Conservation (phyloP, 92 coral and sea anemone species). For the Paragorgia papillata region DNA sequence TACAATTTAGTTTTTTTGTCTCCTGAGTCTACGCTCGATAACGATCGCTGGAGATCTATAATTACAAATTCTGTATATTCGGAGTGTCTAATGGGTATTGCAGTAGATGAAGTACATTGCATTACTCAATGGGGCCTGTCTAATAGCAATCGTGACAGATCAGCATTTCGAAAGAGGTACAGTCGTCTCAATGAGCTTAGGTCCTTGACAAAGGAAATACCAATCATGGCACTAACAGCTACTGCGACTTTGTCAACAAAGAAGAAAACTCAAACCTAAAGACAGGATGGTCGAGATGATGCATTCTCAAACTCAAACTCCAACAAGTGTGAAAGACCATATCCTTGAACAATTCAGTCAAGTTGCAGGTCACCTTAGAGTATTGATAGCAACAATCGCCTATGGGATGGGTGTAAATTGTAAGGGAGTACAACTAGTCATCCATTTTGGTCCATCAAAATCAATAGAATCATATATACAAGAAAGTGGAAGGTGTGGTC, state of each 20-base stretch:
- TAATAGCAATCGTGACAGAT: conserved; percentile 1
- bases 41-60: conserved; percentile 26
- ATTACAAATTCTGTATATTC: conserved; percentile 19
- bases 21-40: too few relatives aligned
- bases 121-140: conserved; percentile 49
- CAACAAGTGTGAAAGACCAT: conserved; percentile 37
- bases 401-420: too few relatives aligned
- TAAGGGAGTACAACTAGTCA: not conserved
- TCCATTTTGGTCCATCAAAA: conserved; percentile 21
- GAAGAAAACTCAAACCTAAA: not conserved
- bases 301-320: conserved; percentile 32
- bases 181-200: conserved; percentile 41
- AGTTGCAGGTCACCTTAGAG: not conserved
- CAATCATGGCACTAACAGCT: conserved; percentile 53
- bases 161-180: conserved; percentile 41
- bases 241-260: conserved; percentile 25
- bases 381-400: conserved; percentile 13
- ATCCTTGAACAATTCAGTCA: conserved; percentile 9
- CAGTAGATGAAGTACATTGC: conserved; percentile 55
- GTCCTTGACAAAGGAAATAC: conserved; percentile 11
- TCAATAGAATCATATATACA: not conserved
- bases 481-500: conserved; percentile 17
- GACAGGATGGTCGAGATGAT: conserved; percentile 32
- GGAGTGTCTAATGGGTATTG: conserved; percentile 22
- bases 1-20: conserved; percentile 39